Evolutionary conservation across 2,888 invertebrate genomes (phyloP).

Genomic region (Drosophila seclusa): DNA sequence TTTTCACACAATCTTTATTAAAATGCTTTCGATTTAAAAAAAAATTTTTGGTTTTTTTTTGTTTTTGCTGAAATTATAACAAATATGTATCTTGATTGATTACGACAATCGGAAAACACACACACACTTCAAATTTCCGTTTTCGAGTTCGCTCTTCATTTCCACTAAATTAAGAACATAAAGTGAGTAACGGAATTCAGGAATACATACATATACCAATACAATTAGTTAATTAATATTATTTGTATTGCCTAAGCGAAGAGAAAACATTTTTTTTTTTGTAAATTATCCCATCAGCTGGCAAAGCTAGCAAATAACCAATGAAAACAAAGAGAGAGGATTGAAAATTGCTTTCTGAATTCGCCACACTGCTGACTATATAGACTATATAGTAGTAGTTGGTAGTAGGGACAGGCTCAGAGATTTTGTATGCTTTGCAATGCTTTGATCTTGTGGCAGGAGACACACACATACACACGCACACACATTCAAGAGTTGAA

Average conservation of each 20-base stretch:
- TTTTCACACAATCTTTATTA: slow-evolving; percentile 58
- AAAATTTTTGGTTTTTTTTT: background rate
- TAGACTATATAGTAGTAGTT: background rate
- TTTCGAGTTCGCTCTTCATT: background rate
- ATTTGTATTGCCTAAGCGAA: slow-evolving; percentile 23
- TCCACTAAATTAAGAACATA: slow-evolving; percentile 21
- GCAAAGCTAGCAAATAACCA: background rate
- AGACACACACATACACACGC: too few relatives aligned
- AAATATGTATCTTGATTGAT: slow-evolving; percentile 21
- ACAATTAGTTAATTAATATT: slow-evolving; percentile 33
- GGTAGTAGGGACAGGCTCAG: slow-evolving; percentile 20
- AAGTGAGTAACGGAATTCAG: slow-evolving; percentile 28
- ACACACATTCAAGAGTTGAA: background rate
- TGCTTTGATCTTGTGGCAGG: slow-evolving; percentile 36
- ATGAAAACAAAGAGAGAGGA: background rate
- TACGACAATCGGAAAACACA: slow-evolving; percentile 9
- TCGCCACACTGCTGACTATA: slow-evolving; percentile 11
- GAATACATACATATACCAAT: slow-evolving; percentile 47
- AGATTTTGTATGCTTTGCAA: slow-evolving; percentile 40
- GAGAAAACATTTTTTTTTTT: slow-evolving; percentile 25
- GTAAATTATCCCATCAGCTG: slow-evolving; percentile 11
- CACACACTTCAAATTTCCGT: background rate
- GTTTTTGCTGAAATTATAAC: slow-evolving; percentile 26
- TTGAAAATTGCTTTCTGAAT: background rate
- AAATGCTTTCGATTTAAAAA: slow-evolving; percentile 35